Evolutionary conservation across 2,113 vertebrate species (phyloP), one percentile per base, ranked within the genome.

Genomic region (Saccopteryx leptura): DNA sequence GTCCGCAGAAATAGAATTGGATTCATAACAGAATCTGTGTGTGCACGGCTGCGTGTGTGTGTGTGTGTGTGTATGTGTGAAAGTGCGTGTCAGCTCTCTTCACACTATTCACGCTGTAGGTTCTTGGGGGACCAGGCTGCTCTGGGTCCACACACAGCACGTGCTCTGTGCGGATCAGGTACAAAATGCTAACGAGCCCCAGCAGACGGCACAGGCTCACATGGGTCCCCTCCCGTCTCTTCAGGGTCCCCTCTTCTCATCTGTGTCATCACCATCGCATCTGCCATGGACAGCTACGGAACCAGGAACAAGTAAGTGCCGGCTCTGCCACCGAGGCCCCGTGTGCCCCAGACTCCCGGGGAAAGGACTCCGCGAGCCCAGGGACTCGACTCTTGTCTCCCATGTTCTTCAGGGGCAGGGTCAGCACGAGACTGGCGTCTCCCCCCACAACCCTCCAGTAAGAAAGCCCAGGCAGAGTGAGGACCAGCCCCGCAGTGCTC

Each of bases 231-330:
- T 18, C 11, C 19, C 23, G 28, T 31, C 52, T 72, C 95, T 63
- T 14, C 98, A 99, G 99, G 99, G 13, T 99, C 98, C 86, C 99
- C 99, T 0, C 90, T 99, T 61, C 92, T 99, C 90, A 99, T 99
- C 86, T 99, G 99, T 68, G 93, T 99, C 10, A 98, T 99, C 66
- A 99, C 99, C n/a, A 81, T 99, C n/a, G 98, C 98, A 0, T 99
- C 98, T 0, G 99, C 99, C 50, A 94, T 99, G 65, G 94, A 98
- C 97, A 99, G 99, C 96, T 99, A 99, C 0, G 99, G 99, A 26
- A 98, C 91, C 1, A 81, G 50, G 3, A 50, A 81, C 80, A 97
- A 97, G 97, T 98, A 50, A 97, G 96, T 90, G 61, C 11, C 2
- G 2, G 4, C 3, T 46, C 17, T 7, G 9, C 6, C 68, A 5